phyloP scores from a whole-genome alignment of 2,113 vertebrate species.

The Meleagris gallopavo region DNA sequence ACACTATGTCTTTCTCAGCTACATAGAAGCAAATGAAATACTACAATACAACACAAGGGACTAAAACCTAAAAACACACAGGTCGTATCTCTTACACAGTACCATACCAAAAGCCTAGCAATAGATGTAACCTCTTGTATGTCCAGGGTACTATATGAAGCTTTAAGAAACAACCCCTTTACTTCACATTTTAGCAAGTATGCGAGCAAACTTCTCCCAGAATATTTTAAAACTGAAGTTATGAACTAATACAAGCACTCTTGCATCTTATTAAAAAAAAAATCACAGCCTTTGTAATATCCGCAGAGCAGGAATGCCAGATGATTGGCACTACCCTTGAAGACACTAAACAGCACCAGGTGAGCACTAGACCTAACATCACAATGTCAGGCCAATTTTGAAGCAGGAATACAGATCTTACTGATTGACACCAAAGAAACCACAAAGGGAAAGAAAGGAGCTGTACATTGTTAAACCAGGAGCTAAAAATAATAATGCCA shows the following conservation, averaged over 20 bases:
- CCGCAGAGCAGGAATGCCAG: background rate
- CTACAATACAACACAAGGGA: background rate
- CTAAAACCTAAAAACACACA: background rate
- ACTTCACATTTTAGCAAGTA: background rate
- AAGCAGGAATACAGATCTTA: background rate
- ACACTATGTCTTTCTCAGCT: background rate
- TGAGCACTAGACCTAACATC: background rate
- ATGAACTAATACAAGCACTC: background rate
- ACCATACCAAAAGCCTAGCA: background rate
- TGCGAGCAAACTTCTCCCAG: background rate
- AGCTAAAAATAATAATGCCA: background rate
- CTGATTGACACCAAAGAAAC: background rate
- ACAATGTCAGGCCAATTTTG: background rate
- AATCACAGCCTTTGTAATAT: background rate
- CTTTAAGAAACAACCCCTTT: background rate
- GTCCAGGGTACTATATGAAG: background rate
- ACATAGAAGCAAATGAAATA: background rate
- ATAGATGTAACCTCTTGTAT: background rate
- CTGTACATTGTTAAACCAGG: background rate
- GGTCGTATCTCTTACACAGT: background rate
- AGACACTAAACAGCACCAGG: background rate
- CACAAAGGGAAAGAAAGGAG: background rate
- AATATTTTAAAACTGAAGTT: background rate
- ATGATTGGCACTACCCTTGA: background rate
- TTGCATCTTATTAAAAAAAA: background rate